These are phyloP conservation scores for Stomatorhinus ivindoensis DNA, from an alignment of 2,113 vertebrate species.

Conservation along the genomic window DNA sequence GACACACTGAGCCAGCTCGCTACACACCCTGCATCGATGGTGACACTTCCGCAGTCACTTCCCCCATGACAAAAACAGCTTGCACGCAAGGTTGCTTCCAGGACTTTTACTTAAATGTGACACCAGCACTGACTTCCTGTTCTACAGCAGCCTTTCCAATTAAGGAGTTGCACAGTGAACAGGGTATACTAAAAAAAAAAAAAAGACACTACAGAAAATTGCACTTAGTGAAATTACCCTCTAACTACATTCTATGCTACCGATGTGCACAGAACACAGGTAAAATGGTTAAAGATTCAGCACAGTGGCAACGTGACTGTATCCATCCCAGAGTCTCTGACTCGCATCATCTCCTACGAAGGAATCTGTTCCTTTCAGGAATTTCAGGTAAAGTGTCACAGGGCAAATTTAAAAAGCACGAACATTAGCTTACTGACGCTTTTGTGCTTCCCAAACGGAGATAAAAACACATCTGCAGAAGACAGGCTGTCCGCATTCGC, in stretches of 20 bases:
- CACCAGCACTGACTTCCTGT: not conserved
- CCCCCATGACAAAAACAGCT: not conserved
- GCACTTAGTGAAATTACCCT: not conserved
- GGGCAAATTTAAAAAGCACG: not conserved
- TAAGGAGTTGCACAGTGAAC: not conserved
- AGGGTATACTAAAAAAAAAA: not conserved
- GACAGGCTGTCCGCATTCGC: not conserved
- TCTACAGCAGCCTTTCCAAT: not conserved
- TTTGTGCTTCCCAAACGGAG: not conserved
- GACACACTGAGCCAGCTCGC: not conserved
- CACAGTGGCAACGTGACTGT: not conserved
- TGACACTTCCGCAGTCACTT: not conserved
- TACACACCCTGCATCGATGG: not conserved
- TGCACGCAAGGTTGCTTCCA: not conserved
- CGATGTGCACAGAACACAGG: not conserved
- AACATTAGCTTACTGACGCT: not conserved
- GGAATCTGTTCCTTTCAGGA: not conserved
- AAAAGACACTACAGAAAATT: not conserved
- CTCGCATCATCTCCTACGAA: not conserved
- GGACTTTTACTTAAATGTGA: not conserved
- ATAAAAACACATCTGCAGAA: not conserved
- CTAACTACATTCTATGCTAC: not conserved
- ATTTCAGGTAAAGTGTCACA: not conserved
- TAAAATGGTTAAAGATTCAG: not conserved
- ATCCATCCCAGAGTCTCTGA: not conserved